These are phyloP conservation scores for Rhingia rostrata DNA, from an alignment of 2,888 invertebrate species.

Conservation along the genomic window DNA sequence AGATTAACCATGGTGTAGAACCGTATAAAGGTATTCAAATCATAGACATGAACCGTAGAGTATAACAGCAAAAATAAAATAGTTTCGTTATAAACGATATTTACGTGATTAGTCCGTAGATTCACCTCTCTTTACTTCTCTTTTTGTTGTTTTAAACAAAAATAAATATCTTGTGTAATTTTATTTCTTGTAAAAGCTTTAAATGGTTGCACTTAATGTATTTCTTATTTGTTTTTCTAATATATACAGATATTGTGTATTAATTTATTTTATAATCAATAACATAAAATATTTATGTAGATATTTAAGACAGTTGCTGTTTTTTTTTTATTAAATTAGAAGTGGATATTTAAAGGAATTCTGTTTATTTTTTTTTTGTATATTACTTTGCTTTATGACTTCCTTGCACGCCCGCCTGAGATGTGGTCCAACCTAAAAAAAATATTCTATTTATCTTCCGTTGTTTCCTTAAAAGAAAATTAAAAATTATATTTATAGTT, in stretches of 20 bases:
- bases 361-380: slow-evolving; percentile 12
- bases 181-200: slow-evolving; percentile 41
- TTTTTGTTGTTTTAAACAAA: slow-evolving; percentile 63
- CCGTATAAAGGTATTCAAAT: slow-evolving; percentile 38
- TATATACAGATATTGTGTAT: slow-evolving; percentile 33
- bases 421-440: slow-evolving; percentile 3
- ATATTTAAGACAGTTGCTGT: slow-evolving; percentile 46
- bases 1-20: slow-evolving; percentile 38
- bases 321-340: slow-evolving; percentile 31
- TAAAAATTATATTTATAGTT: slow-evolving; percentile 24
- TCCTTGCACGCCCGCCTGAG: slow-evolving; percentile 7
- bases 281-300: slow-evolving; percentile 47
- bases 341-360: slow-evolving; percentile 14
- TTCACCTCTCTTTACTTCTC: slow-evolving; percentile 2
- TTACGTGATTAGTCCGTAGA: slow-evolving; percentile 22
- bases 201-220: slow-evolving; percentile 34
- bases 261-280: slow-evolving; percentile 28
- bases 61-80: slow-evolving; percentile 10
- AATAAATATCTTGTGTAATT: slow-evolving; percentile 13
- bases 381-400: slow-evolving; percentile 20
- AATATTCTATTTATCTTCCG: slow-evolving; percentile 11
- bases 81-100: slow-evolving; percentile 44
- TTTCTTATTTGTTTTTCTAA: slow-evolving; percentile 1
- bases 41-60: slow-evolving; percentile 21
- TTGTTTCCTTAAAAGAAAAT: slow-evolving; percentile 37